Evolutionary conservation across 1,140 invertebrate species (phyloP).

Genomic region (Eumaeus atala): DNA sequence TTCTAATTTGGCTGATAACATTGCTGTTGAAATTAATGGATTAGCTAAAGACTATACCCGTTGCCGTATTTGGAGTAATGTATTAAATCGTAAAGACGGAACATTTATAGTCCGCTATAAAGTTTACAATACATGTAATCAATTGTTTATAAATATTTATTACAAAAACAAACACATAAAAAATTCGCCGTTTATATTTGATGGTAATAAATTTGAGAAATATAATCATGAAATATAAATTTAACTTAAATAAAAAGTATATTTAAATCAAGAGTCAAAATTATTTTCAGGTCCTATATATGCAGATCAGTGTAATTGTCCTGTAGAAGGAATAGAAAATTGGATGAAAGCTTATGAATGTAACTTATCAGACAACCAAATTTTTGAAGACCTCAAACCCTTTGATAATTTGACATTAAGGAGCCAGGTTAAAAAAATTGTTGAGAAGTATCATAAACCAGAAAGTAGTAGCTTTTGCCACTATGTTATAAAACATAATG

Average conservation of each 20-base stretch:
- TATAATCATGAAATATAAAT: conserved; percentile 10
- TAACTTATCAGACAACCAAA: conserved; percentile 79
- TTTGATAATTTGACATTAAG: conserved; percentile 86
- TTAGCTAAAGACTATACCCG: conserved; percentile 60
- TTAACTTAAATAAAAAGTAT: not conserved
- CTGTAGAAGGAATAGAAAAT: conserved; percentile 75
- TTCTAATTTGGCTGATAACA: conserved; percentile 41
- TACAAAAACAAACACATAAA: conserved; percentile 80
- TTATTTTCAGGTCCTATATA: conserved; percentile 79
- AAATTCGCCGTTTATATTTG: conserved; percentile 79
- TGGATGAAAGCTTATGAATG: conserved; percentile 85
- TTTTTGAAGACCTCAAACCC: conserved; percentile 81
- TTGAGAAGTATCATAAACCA: conserved; percentile 80
- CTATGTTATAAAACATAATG: conserved; percentile 90
- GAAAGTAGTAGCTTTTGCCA: conserved; percentile 91
- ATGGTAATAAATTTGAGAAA: conserved; percentile 69
- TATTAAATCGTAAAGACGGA: conserved; percentile 89
- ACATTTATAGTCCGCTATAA: conserved; percentile 90
- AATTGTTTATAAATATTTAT: conserved; percentile 82
- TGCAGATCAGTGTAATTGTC: conserved; percentile 91
- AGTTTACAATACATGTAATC: conserved; percentile 82
- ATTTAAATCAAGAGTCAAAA: conserved; percentile 15
- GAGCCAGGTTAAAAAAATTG: conserved; percentile 77
- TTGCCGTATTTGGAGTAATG: conserved; percentile 83
- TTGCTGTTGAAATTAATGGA: conserved; percentile 75